phyloP scores from a whole-genome alignment of 1,140 invertebrate genomes.

The Neotoxoptera formosana region DNA sequence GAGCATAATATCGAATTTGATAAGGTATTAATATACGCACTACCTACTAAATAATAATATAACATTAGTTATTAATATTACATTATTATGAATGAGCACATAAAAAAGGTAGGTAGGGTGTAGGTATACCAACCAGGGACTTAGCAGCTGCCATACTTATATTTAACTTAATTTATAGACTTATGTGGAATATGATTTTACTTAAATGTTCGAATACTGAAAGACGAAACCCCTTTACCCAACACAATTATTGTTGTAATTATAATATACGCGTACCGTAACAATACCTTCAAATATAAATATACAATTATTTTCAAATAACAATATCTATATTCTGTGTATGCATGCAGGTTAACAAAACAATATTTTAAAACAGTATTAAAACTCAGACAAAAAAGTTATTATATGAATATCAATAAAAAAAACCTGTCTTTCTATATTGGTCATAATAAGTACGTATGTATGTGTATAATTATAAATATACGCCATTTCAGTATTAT shows the following conservation, averaged over 20 bases:
- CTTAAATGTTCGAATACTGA: neutral
- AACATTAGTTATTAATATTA: neutral
- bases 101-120: neutral
- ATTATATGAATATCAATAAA: neutral
- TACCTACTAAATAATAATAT: neutral
- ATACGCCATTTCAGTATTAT: neutral
- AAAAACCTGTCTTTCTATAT: neutral
- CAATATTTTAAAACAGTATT: neutral
- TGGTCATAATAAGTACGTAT: neutral
- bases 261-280: neutral
- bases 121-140: neutral
- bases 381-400: neutral
- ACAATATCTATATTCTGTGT: neutral
- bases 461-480: neutral
- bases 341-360: neutral
- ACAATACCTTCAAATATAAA: neutral
- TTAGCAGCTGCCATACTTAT: neutral
- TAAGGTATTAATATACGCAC: neutral
- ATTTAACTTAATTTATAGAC: no score
- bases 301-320: neutral
- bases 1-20: neutral
- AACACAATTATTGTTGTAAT: neutral
- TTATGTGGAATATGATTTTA: neutral
- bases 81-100: neutral
- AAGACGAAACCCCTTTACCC: neutral